Conservation (phyloP, 2,797 vertebrate genomes). For the Myripristis jacobus region DNA sequence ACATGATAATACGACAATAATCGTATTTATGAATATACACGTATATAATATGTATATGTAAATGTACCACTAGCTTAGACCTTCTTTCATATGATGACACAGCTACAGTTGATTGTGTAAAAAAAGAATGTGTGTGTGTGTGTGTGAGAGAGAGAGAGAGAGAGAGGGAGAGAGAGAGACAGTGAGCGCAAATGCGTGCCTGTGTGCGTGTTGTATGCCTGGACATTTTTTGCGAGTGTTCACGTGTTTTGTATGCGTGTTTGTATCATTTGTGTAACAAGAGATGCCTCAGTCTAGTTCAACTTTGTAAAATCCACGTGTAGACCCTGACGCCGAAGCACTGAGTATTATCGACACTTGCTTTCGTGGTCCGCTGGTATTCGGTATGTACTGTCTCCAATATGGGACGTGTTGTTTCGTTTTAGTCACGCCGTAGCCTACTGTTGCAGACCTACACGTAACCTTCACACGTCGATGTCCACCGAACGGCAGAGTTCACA, state of each 20-base stretch:
- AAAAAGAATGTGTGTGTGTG: conserved; percentile 35
- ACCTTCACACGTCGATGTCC: conserved; percentile 51
- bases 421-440: conserved; percentile 48
- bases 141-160: conserved; percentile 26
- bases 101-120: conserved; percentile 61
- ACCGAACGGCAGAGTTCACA: conserved; percentile 3
- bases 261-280: conserved; percentile 75
- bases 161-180: not conserved
- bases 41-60: conserved; percentile 77
- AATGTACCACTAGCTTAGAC: conserved; percentile 79
- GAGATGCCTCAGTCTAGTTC: conserved; percentile 72
- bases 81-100: conserved; percentile 78
- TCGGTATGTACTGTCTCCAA: conserved; percentile 54
- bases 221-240: conserved; percentile 52
- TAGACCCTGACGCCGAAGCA: conserved; percentile 64
- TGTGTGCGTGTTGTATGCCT: conserved; percentile 40
- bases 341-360: conserved; percentile 76
- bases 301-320: conserved; percentile 69
- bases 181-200: conserved; percentile 23
- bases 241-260: conserved; percentile 66
- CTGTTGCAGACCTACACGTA: conserved; percentile 57
- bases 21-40: conserved; percentile 78
- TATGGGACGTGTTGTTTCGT: conserved; percentile 57
- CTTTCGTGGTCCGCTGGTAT: conserved; percentile 76
- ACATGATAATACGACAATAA: conserved; percentile 78